Evolutionary conservation across 1,140 invertebrate genomes (phyloP).

Genomic region (Trichomalopsis sarcophagae): DNA sequence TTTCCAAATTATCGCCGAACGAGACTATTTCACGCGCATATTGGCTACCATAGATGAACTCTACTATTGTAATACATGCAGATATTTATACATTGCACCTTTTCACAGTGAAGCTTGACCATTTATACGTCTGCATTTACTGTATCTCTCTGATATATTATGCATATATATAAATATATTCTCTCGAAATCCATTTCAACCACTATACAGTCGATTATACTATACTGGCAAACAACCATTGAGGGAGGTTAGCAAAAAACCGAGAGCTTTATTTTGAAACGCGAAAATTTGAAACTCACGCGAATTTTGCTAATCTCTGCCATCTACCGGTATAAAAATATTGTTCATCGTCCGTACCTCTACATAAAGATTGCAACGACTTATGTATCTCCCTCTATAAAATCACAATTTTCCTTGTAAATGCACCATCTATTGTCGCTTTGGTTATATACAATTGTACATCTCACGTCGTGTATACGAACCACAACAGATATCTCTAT

Average conservation of each 20-base stretch:
- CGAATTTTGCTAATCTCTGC: no score
- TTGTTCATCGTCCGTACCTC: background rate
- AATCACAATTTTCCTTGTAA: slow-evolving; percentile 1
- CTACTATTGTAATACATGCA: background rate
- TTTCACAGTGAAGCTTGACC: slow-evolving; percentile 1
- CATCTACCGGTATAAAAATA: no score
- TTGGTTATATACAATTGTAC: background rate
- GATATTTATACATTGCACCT: slow-evolving; percentile 29
- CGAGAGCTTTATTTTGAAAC: no score
- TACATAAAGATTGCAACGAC: background rate
- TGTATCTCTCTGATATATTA: background rate
- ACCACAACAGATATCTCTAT: background rate
- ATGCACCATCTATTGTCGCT: slow-evolving; percentile 3
- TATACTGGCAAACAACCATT: no score
- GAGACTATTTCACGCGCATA: background rate
- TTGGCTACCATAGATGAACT: background rate
- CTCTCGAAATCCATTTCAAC: background rate
- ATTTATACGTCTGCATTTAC: background rate
- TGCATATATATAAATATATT: background rate
- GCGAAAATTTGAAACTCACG: no score
- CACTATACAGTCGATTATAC: background rate
- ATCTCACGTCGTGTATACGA: background rate
- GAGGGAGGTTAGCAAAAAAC: no score
- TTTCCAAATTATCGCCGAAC: background rate
- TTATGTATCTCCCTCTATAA: background rate